phyloP scores from a whole-genome alignment of 1,140 invertebrate genomes.

The Phocides pigmalion region DNA sequence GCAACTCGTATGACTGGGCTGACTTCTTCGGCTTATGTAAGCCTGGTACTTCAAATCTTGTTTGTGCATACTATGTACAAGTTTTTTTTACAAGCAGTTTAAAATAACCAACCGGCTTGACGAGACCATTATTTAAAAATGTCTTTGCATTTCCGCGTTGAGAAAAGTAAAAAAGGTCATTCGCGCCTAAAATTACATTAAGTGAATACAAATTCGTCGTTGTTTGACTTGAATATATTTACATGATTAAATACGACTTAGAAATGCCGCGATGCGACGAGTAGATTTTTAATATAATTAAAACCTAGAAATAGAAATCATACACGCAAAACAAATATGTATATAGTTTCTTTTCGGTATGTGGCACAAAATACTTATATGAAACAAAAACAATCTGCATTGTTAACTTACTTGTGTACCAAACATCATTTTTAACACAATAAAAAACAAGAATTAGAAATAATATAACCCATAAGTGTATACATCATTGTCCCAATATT shows the following conservation, averaged over 20 bases:
- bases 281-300: conserved; percentile 31
- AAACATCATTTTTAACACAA: no score
- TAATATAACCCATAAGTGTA: no score
- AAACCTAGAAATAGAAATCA: conserved; percentile 8
- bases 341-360: no score
- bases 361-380: no score
- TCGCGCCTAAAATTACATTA: conserved; percentile 69
- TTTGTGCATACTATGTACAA: conserved; percentile 78
- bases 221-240: conserved; percentile 52
- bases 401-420: no score
- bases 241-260: conserved; percentile 40
- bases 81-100: conserved; percentile 67
- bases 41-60: conserved; percentile 77
- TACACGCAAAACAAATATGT: not conserved
- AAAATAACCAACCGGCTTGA: conserved; percentile 76
- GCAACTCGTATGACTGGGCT: conserved; percentile 60
- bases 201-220: conserved; percentile 59
- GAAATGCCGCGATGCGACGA: conserved; percentile 7
- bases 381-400: no score
- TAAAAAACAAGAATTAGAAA: no score
- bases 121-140: conserved; percentile 72
- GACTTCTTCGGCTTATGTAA: conserved; percentile 62
- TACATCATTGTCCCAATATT: no score
- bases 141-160: conserved; percentile 78
- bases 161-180: conserved; percentile 78